Evolutionary conservation across 2,888 invertebrate species (phyloP).

Genomic region (Coenonympha glycerion): DNA sequence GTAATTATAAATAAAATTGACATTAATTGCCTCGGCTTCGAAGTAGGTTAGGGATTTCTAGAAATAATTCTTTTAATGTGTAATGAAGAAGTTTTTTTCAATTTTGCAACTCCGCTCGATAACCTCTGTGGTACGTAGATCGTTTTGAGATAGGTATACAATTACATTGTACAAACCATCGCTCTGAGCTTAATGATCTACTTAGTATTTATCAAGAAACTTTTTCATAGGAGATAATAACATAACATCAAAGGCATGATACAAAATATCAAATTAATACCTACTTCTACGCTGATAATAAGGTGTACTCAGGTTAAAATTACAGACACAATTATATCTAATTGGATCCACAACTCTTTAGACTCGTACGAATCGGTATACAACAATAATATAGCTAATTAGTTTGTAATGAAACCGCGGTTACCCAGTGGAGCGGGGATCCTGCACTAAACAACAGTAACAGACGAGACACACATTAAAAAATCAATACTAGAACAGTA

Average conservation of each 20-base stretch:
- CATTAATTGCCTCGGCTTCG: slow-evolving; percentile 61
- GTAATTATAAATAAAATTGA: slow-evolving; percentile 71
- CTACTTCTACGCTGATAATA: not conserved
- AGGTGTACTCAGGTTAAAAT: not conserved
- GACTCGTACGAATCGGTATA: not conserved
- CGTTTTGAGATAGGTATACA: not conserved
- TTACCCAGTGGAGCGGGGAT: slow-evolving; percentile 23
- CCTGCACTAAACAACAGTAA: slow-evolving; percentile 24
- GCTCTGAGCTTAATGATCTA: not conserved
- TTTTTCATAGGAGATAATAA: no score
- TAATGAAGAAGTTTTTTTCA: slow-evolving; percentile 23
- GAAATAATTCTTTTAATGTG: slow-evolving; percentile 39
- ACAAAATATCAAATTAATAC: not conserved
- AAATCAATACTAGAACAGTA: slow-evolving; percentile 64
- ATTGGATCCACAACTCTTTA: slow-evolving; percentile 4
- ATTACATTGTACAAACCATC: slow-evolving; percentile 1
- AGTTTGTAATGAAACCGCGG: slow-evolving; percentile 21
- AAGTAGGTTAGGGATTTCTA: slow-evolving; percentile 68
- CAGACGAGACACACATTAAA: slow-evolving; percentile 55
- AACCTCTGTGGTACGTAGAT: slow-evolving; percentile 2
- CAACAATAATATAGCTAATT: slow-evolving; percentile 18
- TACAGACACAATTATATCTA: not conserved
- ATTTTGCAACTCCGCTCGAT: slow-evolving; percentile 5
- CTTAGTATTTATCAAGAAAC: not conserved
- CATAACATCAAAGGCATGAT: not conserved